These are phyloP conservation scores for Trichomalopsis sarcophagae DNA, from an alignment of 1,140 invertebrate species.

Conservation along the genomic window DNA sequence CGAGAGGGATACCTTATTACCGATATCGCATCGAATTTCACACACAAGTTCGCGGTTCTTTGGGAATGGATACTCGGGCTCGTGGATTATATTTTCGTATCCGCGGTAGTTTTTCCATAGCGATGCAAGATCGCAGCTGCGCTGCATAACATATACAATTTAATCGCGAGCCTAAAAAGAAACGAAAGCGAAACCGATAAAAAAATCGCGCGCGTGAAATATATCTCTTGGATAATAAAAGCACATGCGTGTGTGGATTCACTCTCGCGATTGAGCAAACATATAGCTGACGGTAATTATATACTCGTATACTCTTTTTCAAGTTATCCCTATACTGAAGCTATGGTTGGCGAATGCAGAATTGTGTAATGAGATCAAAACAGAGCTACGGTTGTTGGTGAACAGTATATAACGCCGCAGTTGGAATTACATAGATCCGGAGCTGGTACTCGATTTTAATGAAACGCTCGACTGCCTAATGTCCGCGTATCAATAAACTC, in stretches of 20 bases:
- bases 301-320: not conserved
- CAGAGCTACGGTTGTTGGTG: no score
- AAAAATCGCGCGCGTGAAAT: not conserved
- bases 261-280: no score
- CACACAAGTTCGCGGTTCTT: slow-evolving; percentile 67
- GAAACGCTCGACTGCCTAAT: not conserved
- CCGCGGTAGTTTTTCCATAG: slow-evolving; percentile 37
- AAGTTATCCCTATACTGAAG: no score
- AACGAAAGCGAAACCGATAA: slow-evolving; percentile 27
- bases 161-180: slow-evolving; percentile 17
- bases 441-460: not conserved
- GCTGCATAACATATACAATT: slow-evolving; percentile 40
- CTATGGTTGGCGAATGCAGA: no score
- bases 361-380: no score
- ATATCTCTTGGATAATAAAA: slow-evolving; percentile 36
- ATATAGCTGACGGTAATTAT: not conserved
- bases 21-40: slow-evolving; percentile 71
- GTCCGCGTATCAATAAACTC: not conserved
- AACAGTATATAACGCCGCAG: no score
- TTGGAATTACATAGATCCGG: not conserved
- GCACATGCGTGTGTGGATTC: not conserved
- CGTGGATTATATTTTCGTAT: slow-evolving; percentile 51
- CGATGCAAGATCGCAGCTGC: not conserved
- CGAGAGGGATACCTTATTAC: slow-evolving; percentile 61
- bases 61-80: slow-evolving; percentile 67